phyloP scores from a whole-genome alignment of 2,797 vertebrate species.

The Odontamblyopus lacepedii region DNA sequence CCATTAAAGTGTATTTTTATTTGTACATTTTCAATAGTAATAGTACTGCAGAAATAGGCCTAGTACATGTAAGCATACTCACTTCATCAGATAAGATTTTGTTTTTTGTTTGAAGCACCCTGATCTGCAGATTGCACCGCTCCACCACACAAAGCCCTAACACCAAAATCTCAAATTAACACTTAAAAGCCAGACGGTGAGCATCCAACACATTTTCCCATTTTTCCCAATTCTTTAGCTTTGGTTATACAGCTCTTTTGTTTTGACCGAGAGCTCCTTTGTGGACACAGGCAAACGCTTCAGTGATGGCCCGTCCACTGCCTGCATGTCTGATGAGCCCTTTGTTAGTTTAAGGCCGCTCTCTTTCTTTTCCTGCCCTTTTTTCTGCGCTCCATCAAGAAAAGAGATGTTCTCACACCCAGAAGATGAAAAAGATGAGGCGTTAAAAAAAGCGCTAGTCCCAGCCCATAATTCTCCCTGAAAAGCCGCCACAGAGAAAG shows the following conservation, averaged over 20 bases:
- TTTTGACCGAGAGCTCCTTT: constrained; percentile 22
- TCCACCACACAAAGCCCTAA: neutral
- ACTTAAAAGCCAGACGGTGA: constrained; percentile 10
- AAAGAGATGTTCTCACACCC: constrained; percentile 64
- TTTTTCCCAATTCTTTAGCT: constrained; percentile 24
- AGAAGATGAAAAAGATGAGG: constrained; percentile 41
- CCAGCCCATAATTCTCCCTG: constrained; percentile 59
- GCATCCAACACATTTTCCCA: constrained; percentile 16
- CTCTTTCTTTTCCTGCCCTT: constrained; percentile 51
- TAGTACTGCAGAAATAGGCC: neutral
- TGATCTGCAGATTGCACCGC: neutral
- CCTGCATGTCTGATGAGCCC: constrained; percentile 61
- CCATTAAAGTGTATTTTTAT: neutral
- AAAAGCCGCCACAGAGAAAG: constrained; percentile 54
- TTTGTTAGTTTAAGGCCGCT: constrained; percentile 58
- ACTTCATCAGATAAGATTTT: constrained; percentile 7
- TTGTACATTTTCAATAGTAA: neutral
- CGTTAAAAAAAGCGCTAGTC: constrained; percentile 40
- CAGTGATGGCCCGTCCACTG: constrained; percentile 54
- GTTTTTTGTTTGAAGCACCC: neutral
- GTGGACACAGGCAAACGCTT: constrained; percentile 43
- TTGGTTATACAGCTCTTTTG: constrained; percentile 6
- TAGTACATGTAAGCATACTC: neutral
- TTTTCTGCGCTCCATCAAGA: constrained; percentile 50
- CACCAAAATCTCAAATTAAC: constrained; percentile 4